Evolutionary conservation across 2,888 invertebrate species (phyloP).

Genomic region (Deilephila elpenor): DNA sequence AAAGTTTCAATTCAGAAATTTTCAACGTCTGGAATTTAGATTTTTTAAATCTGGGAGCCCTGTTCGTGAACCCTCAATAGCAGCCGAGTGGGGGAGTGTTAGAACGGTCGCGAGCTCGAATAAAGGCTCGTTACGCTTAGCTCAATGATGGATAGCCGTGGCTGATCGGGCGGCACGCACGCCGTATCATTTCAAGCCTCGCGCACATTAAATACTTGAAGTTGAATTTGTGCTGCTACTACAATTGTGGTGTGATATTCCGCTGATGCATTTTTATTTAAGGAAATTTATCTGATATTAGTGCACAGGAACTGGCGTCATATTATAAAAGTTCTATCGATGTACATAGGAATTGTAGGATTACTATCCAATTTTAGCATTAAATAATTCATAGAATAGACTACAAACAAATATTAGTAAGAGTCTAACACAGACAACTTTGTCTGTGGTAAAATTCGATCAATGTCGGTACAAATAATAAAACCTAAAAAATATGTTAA

Average conservation of each 20-base stretch:
- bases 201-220: not conserved
- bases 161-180: slow-evolving; percentile 67
- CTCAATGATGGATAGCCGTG: slow-evolving; percentile 80
- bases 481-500: too few relatives aligned
- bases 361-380: too few relatives aligned
- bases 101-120: slow-evolving; percentile 70
- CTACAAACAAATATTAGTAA: too few relatives aligned
- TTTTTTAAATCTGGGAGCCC: not conserved
- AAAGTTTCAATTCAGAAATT: too few relatives aligned
- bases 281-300: not conserved
- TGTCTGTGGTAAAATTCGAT: too few relatives aligned
- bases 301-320: too few relatives aligned
- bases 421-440: too few relatives aligned
- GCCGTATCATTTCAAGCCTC: slow-evolving; percentile 40
- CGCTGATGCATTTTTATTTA: not conserved
- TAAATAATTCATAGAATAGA: too few relatives aligned
- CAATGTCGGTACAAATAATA: too few relatives aligned
- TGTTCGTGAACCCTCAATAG: slow-evolving; percentile 69
- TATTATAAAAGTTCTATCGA: not conserved
- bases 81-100: slow-evolving; percentile 54
- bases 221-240: not conserved
- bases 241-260: not conserved
- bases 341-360: not conserved
- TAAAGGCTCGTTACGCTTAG: slow-evolving; percentile 80
- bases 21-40: too few relatives aligned